Evolutionary conservation across 2,113 vertebrate species (phyloP).

Genomic region (Barbus barbus): DNA sequence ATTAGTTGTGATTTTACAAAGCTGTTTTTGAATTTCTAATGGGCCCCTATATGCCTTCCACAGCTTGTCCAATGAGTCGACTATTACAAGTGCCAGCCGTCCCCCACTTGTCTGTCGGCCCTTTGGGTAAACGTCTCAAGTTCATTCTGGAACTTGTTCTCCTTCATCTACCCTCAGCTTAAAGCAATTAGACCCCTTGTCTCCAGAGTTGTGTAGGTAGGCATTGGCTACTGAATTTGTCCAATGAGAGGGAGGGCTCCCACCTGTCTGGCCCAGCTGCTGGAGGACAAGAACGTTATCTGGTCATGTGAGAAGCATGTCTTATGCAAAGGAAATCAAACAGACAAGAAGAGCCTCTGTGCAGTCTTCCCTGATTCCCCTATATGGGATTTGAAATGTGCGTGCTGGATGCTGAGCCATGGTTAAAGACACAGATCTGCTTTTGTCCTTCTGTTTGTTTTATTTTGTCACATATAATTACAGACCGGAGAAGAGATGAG

Average conservation of each 20-base stretch:
- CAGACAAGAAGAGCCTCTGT: slow-evolving; percentile 41
- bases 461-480: slow-evolving; percentile 68
- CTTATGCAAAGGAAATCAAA: slow-evolving; percentile 67
- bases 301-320: slow-evolving; percentile 78
- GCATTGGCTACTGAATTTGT: slow-evolving; percentile 41
- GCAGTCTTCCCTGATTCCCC: slow-evolving; percentile 45
- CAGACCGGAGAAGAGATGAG: slow-evolving; percentile 46
- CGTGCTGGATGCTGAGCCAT: slow-evolving; percentile 62
- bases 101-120: slow-evolving; percentile 5
- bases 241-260: slow-evolving; percentile 53
- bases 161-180: slow-evolving; percentile 28
- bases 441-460: slow-evolving; percentile 67
- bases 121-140: slow-evolving; percentile 59
- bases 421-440: slow-evolving; percentile 49
- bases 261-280: slow-evolving; percentile 75
- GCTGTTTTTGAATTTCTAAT: slow-evolving; percentile 81
- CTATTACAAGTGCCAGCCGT: slow-evolving; percentile 32
- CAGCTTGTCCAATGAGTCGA: slow-evolving; percentile 66
- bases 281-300: slow-evolving; percentile 61
- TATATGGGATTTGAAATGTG: slow-evolving; percentile 63
- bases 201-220: slow-evolving; percentile 22
- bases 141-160: slow-evolving; percentile 43
- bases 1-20: slow-evolving; percentile 82
- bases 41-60: slow-evolving; percentile 70
- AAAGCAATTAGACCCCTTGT: slow-evolving; percentile 35